Evolutionary conservation across 2,113 vertebrate species (phyloP).

Genomic region (Suricata suricatta): DNA sequence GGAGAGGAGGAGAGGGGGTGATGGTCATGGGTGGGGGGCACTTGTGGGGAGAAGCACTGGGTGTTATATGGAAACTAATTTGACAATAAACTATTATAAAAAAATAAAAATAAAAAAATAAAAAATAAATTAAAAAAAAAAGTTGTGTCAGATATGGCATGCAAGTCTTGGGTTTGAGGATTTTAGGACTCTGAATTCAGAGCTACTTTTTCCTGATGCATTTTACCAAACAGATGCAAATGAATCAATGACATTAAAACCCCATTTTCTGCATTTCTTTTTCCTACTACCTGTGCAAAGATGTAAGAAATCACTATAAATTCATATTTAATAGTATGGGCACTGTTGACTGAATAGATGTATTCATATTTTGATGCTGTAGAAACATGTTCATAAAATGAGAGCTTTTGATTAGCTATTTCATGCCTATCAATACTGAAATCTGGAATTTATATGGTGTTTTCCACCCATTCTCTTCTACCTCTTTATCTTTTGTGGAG

Average conservation of each 20-base stretch:
- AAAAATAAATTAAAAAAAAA: too few relatives aligned
- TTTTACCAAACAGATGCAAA: background rate
- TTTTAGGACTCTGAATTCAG: background rate
- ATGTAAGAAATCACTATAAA: background rate
- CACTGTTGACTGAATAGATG: background rate
- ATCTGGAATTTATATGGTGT: background rate
- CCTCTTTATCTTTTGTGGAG: background rate
- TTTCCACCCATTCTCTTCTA: background rate
- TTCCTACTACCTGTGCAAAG: background rate
- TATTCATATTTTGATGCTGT: background rate
- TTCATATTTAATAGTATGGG: background rate
- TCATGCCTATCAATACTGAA: background rate
- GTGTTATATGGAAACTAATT: too few relatives aligned
- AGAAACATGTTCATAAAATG: background rate
- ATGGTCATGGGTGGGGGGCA: too few relatives aligned
- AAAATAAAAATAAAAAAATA: too few relatives aligned
- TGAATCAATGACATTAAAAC: background rate
- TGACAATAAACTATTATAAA: too few relatives aligned
- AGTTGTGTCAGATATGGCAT: background rate
- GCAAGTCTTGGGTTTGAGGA: background rate
- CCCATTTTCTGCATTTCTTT: background rate
- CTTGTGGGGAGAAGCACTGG: too few relatives aligned
- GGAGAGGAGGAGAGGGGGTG: too few relatives aligned
- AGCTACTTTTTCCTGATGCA: background rate
- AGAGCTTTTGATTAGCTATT: background rate